Evolutionary conservation across 2,113 vertebrate species (phyloP).

Genomic region (Petroica traversi): DNA sequence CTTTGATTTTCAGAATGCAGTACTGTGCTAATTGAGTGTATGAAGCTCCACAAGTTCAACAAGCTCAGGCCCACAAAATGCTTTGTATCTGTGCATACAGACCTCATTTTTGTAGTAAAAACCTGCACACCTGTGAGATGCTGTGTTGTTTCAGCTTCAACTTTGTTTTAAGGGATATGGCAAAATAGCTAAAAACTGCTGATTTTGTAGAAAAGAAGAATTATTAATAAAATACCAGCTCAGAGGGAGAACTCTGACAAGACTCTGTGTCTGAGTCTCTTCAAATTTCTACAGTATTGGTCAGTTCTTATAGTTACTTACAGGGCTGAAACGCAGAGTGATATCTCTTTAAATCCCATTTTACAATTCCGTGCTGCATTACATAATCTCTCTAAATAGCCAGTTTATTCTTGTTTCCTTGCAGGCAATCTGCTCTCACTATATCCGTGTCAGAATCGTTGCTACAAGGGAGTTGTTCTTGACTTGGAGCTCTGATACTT

Average conservation of each 20-base stretch:
- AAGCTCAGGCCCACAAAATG: background rate
- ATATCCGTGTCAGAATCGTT: background rate
- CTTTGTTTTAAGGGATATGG: background rate
- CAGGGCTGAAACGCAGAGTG: background rate
- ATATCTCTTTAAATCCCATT: slow-evolving; percentile 51
- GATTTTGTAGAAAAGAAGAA: background rate
- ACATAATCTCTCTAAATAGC: slow-evolving; percentile 60
- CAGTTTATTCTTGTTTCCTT: slow-evolving; percentile 57
- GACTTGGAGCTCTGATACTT: slow-evolving; percentile 4
- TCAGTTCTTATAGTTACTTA: background rate
- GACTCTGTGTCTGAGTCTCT: background rate
- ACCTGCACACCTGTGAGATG: background rate
- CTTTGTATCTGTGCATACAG: background rate
- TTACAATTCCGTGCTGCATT: background rate
- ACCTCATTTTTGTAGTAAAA: background rate
- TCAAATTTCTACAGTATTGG: background rate
- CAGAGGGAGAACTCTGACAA: background rate
- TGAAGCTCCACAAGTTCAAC: background rate
- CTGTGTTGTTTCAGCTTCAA: background rate
- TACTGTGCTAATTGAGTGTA: background rate
- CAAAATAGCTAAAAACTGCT: background rate
- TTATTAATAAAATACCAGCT: background rate
- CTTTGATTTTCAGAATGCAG: background rate
- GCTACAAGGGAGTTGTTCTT: slow-evolving; percentile 41
- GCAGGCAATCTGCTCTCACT: slow-evolving; percentile 52